phyloP scores from a whole-genome alignment of 2,797 vertebrate genomes.

The Pteronotus mesoamericanus region DNA sequence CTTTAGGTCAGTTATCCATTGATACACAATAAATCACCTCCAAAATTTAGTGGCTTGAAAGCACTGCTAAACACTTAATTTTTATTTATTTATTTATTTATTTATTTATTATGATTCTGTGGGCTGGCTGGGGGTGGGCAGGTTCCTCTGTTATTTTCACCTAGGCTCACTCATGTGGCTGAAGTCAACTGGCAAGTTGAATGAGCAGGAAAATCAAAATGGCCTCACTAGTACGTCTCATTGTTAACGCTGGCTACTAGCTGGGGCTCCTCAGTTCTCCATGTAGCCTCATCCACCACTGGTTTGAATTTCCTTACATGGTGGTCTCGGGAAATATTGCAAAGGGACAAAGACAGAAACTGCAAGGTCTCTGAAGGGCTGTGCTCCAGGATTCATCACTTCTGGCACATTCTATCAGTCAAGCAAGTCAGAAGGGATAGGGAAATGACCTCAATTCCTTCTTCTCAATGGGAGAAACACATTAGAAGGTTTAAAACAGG shows the following conservation, averaged over 20 bases:
- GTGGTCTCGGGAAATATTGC: neutral
- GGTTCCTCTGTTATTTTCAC: neutral
- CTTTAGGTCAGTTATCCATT: neutral
- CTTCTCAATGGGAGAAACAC: neutral
- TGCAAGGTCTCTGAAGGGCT: neutral
- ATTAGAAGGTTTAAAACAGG: neutral
- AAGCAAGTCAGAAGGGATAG: neutral
- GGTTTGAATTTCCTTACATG: neutral
- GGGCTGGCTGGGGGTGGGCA: neutral
- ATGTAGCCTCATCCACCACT: neutral
- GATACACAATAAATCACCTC: neutral
- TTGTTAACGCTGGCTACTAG: neutral
- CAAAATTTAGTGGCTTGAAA: neutral
- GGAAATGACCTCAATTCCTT: neutral
- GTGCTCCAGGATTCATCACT: neutral
- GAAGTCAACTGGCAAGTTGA: neutral
- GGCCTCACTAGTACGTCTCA: neutral
- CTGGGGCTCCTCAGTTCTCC: neutral
- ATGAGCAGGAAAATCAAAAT: neutral
- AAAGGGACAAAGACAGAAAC: neutral
- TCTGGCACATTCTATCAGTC: neutral
- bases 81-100: neutral
- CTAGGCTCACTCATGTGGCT: neutral
- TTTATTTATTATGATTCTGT: neutral
- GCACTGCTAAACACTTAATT: neutral